These are phyloP conservation scores for Hoplias malabaricus DNA, from an alignment of 2,113 vertebrate species.

Conservation along the genomic window DNA sequence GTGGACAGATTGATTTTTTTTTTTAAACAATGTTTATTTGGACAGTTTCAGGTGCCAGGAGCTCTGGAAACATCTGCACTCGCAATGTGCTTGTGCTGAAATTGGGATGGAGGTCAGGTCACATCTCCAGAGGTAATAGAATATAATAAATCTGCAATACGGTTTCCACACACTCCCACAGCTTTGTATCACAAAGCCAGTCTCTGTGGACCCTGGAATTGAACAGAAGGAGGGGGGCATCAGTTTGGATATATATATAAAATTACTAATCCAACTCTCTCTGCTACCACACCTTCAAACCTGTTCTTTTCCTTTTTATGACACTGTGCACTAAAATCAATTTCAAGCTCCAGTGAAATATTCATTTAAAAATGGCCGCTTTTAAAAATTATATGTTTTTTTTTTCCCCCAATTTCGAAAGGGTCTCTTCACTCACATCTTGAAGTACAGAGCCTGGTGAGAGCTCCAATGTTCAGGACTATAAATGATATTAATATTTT, in stretches of 20 bases:
- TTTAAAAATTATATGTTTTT: constrained; percentile 51
- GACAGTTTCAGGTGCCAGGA: no score
- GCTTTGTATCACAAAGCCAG: neutral
- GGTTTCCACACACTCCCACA: neutral
- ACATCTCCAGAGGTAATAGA: neutral
- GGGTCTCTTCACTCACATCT: neutral
- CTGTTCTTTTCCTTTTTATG: neutral
- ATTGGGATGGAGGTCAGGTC: neutral
- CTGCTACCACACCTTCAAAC: neutral
- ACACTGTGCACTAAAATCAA: constrained; percentile 69
- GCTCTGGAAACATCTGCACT: neutral
- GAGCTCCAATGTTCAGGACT: no score
- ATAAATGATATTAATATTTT: no score
- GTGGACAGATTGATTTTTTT: no score
- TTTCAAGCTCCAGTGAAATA: constrained; percentile 76
- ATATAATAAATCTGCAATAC: neutral
- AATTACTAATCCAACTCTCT: neutral
- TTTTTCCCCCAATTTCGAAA: neutral
- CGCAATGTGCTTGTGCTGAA: neutral
- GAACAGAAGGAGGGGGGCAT: neutral
- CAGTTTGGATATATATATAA: neutral
- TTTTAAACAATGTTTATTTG: no score
- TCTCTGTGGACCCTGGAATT: neutral
- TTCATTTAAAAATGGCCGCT: constrained; percentile 63
- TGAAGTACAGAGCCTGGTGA: no score